Conservation (phyloP, 2,797 vertebrate genomes). For the Gorsachius magnificus region DNA sequence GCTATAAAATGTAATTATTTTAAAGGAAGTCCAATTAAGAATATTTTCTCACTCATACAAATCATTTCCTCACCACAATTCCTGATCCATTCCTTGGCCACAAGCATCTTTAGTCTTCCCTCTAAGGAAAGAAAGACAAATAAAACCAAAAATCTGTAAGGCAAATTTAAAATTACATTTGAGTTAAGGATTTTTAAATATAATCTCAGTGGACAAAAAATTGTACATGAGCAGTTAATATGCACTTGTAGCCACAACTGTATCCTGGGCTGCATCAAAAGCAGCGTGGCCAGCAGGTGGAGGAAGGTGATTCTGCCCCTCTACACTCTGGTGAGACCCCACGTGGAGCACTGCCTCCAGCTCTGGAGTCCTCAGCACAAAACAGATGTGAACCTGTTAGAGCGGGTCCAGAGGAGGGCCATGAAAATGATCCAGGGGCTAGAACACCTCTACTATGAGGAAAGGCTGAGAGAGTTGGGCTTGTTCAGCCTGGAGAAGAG, state of each 20-base stretch:
- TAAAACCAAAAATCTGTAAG: neutral
- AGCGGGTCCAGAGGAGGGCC: neutral
- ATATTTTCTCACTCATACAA: neutral
- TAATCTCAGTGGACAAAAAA: neutral
- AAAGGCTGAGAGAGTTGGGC: neutral
- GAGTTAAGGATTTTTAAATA: neutral
- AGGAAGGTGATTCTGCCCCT: fast-evolving
- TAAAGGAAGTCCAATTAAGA: neutral
- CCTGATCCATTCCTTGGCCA: neutral
- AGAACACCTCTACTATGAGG: fast-evolving
- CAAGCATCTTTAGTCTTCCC: neutral
- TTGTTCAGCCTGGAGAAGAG: neutral
- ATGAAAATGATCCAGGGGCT: neutral
- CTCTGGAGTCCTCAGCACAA: neutral
- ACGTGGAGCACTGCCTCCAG: neutral
- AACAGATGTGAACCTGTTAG: neutral
- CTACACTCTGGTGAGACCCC: fast-evolving
- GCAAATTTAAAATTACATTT: neutral
- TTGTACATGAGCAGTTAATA: neutral
- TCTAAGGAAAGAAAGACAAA: neutral
- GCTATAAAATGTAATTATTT: neutral
- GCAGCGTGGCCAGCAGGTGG: fast-evolving
- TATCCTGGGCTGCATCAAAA: neutral
- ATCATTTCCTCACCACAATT: neutral
- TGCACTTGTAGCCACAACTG: fast-evolving